Evolutionary conservation across 1,140 invertebrate genomes (phyloP).

Genomic region (Onthophagus taurus): DNA sequence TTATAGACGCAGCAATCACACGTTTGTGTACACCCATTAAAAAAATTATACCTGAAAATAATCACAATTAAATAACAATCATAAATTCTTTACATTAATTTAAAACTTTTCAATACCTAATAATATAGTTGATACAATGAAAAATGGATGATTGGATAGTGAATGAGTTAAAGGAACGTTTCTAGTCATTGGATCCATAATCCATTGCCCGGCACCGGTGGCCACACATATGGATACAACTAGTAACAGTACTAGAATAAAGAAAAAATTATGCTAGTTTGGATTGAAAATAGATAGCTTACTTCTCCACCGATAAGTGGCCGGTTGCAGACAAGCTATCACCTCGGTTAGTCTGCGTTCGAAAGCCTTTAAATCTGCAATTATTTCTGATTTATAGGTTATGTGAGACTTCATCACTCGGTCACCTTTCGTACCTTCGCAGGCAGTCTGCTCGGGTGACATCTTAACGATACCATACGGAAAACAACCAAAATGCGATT

Average conservation of each 20-base stretch:
- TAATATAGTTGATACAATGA: slow-evolving; percentile 80
- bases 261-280: slow-evolving; percentile 12
- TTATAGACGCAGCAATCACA: slow-evolving; percentile 93
- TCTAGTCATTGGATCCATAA: slow-evolving; percentile 82
- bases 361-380: slow-evolving; percentile 93
- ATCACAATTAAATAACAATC: slow-evolving; percentile 12
- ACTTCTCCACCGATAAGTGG: slow-evolving; percentile 90
- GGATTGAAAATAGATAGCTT: slow-evolving; percentile 31
- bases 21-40: slow-evolving; percentile 87
- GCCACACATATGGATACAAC: slow-evolving; percentile 81
- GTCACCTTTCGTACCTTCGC: slow-evolving; percentile 49
- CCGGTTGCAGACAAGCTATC: slow-evolving; percentile 85
- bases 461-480: no score
- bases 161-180: slow-evolving; percentile 84
- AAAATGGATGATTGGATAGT: slow-evolving; percentile 90
- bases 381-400: slow-evolving; percentile 35
- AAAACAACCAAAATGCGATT: no score
- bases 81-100: background rate
- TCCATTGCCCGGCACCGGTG: slow-evolving; percentile 88
- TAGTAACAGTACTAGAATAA: slow-evolving; percentile 62
- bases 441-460: slow-evolving; percentile 66
- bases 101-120: slow-evolving; percentile 47
- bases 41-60: slow-evolving; percentile 72
- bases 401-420: slow-evolving; percentile 21
- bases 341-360: slow-evolving; percentile 92